phyloP scores from a whole-genome alignment of 2,888 invertebrate species.

The Philaethria dido region DNA sequence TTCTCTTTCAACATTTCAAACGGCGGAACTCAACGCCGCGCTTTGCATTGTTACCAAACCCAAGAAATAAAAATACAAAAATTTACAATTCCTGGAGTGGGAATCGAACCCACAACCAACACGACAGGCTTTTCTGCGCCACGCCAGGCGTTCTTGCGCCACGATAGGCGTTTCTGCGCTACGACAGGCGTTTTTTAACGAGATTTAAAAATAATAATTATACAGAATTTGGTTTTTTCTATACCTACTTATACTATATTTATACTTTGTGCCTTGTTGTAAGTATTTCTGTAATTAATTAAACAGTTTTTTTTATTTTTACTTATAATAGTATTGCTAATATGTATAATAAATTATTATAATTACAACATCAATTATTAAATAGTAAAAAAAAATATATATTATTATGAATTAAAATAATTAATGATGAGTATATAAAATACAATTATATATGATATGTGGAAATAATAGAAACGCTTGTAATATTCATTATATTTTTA shows the following conservation, averaged over 20 bases:
- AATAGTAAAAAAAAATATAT: neutral
- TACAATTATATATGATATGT: slow-evolving; percentile 8
- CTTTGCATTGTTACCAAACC: no score
- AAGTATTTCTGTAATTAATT: slow-evolving; percentile 4
- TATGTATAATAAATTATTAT: neutral
- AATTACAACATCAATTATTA: neutral
- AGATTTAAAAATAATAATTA: no score
- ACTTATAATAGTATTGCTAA: neutral
- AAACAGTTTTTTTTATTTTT: neutral
- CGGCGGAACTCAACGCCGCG: no score
- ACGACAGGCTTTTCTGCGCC: no score
- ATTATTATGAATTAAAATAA: neutral
- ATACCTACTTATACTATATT: neutral
- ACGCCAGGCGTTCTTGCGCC: no score
- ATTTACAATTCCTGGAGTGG: no score
- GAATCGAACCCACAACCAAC: no score
- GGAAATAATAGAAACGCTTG: slow-evolving; percentile 17
- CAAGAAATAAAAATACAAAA: no score
- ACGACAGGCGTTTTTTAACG: no score
- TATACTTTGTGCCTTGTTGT: neutral
- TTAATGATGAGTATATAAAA: slow-evolving; percentile 12
- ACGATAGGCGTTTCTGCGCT: no score
- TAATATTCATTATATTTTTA: slow-evolving; percentile 23
- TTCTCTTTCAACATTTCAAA: no score
- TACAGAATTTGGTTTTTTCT: neutral